Conservation (phyloP, 1,140 invertebrate genomes). For the Acromyrmex echinatior region DNA sequence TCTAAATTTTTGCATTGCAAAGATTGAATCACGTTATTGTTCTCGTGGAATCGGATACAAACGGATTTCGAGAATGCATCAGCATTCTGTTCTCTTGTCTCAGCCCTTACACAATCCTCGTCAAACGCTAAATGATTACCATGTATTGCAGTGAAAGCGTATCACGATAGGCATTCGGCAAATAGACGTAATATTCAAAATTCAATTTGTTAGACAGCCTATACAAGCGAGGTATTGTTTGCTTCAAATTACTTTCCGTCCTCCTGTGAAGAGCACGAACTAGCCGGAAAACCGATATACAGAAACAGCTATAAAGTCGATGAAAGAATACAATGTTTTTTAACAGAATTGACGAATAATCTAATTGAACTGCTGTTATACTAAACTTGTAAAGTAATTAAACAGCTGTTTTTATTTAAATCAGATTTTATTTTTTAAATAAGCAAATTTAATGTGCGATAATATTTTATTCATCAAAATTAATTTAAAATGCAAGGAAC, state of each 20-base stretch:
- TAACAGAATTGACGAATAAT: conserved; percentile 57
- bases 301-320: not conserved
- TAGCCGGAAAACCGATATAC: conserved; percentile 58
- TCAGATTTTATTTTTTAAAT: conserved; percentile 15
- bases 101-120: not conserved
- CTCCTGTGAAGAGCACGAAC: conserved; percentile 21
- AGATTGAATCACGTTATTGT: not conserved
- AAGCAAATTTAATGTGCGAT: not conserved
- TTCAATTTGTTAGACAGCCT: conserved; percentile 49
- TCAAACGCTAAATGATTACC: conserved; percentile 35
- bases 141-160: conserved; percentile 7
- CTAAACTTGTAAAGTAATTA: not conserved
- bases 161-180: conserved; percentile 25
- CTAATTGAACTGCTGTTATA: conserved; percentile 6
- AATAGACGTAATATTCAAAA: conserved; percentile 52
- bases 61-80: conserved; percentile 6
- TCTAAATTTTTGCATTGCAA: not conserved
- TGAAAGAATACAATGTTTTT: conserved; percentile 43
- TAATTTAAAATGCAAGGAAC: not conserved
- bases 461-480: not conserved
- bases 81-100: not conserved
- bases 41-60: not conserved
- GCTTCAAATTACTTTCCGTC: conserved; percentile 66
- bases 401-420: not conserved
- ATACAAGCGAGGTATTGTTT: conserved; percentile 49